phyloP scores from a whole-genome alignment of 1,140 invertebrate species.

The Mamestra configurata region DNA sequence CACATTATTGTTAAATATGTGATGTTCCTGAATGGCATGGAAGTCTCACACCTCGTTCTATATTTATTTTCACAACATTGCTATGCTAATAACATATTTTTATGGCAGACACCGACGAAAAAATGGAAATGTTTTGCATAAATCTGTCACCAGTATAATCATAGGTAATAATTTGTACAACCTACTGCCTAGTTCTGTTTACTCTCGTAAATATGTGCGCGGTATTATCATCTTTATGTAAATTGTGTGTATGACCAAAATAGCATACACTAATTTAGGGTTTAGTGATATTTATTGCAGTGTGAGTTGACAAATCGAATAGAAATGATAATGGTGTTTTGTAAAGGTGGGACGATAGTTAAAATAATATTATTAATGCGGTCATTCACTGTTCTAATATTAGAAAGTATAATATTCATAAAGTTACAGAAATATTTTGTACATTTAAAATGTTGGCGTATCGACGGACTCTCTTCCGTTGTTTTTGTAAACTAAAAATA shows the following conservation, averaged over 20 bases:
- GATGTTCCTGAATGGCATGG: conserved; percentile 34
- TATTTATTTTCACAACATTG: conserved; percentile 44
- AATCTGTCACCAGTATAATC: conserved; percentile 32
- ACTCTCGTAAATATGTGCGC: background rate
- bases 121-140: conserved; percentile 45
- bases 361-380: conserved; percentile 39
- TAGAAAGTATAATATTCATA: conserved; percentile 13
- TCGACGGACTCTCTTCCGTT: background rate
- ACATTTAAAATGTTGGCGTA: background rate
- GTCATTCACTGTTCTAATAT: conserved; percentile 43
- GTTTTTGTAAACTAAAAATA: too few relatives aligned
- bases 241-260: conserved; percentile 1
- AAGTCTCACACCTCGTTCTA: conserved; percentile 41
- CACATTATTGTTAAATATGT: conserved; percentile 39
- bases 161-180: conserved; percentile 43
- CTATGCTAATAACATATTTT: conserved; percentile 47
- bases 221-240: conserved; percentile 19
- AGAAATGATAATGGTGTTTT: background rate
- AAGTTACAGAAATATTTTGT: background rate
- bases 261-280: conserved; percentile 9
- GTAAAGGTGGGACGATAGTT: conserved; percentile 19
- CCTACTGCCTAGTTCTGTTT: conserved; percentile 34
- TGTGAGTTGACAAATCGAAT: conserved; percentile 13
- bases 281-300: background rate
- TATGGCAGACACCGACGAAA: conserved; percentile 42